These are phyloP conservation scores for Zhuqinia jingwanae DNA, from an alignment of 2,888 invertebrate species.

Conservation along the genomic window DNA sequence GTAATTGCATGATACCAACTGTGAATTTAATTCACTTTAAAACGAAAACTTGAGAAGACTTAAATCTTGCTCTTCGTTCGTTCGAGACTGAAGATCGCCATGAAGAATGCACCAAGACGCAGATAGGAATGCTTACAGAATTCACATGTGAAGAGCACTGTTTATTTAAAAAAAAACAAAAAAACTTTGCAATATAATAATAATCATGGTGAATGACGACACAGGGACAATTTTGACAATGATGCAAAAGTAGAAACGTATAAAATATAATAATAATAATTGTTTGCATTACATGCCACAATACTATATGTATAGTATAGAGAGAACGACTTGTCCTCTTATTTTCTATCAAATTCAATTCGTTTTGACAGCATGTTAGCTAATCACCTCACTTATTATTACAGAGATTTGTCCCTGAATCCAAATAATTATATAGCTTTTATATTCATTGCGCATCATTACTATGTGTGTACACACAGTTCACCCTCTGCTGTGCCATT, in stretches of 20 bases:
- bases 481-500: constrained; percentile 7
- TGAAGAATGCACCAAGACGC: background rate
- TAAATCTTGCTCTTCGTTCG: too few relatives aligned
- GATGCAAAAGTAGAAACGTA: background rate
- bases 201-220: too few relatives aligned
- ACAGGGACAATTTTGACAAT: constrained; percentile 11
- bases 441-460: too few relatives aligned
- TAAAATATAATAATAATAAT: background rate
- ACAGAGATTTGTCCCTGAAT: constrained; percentile 17
- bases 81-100: background rate
- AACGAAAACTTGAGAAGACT: background rate
- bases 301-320: background rate
- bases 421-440: background rate
- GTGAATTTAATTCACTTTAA: constrained; percentile 8
- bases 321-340: background rate
- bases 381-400: background rate
- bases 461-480: too few relatives aligned
- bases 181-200: too few relatives aligned
- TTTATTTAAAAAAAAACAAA: too few relatives aligned
- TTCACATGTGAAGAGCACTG: background rate
- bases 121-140: background rate
- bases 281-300: background rate
- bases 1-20: constrained; percentile 28
- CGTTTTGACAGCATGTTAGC: constrained; percentile 33
- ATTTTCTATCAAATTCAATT: constrained; percentile 12